These are phyloP conservation scores for Lasiurus borealis DNA, from an alignment of 2,113 vertebrate species.

Conservation along the genomic window DNA sequence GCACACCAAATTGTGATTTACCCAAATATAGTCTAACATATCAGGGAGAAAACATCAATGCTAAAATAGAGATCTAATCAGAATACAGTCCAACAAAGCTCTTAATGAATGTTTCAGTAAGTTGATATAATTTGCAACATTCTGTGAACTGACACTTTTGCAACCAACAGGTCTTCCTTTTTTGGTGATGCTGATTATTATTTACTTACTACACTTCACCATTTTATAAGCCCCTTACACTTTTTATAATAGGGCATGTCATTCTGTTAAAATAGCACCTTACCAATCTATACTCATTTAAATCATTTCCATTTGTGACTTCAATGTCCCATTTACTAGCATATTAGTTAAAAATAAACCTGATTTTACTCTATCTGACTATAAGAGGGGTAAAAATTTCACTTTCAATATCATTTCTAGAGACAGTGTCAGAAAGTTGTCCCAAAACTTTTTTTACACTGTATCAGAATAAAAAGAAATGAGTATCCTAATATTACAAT, in stretches of 20 bases:
- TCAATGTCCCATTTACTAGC: constrained; percentile 41
- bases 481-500: background rate
- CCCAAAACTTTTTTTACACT: background rate
- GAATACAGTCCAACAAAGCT: background rate
- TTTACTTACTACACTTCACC: background rate
- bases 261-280: constrained; percentile 20
- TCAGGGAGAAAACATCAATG: background rate
- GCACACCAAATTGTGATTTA: constrained; percentile 41
- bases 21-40: constrained; percentile 35
- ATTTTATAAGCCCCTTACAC: constrained; percentile 8
- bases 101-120: background rate
- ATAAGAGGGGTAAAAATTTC: constrained; percentile 13
- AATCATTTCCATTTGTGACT: constrained; percentile 57
- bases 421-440: constrained; percentile 19
- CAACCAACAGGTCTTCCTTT: constrained; percentile 29
- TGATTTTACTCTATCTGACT: constrained; percentile 14
- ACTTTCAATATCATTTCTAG: constrained; percentile 40
- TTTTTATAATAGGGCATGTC: background rate
- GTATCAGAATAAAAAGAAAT: background rate
- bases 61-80: constrained; percentile 25
- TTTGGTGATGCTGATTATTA: constrained; percentile 63
- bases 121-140: constrained; percentile 51
- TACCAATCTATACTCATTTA: constrained; percentile 11
- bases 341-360: constrained; percentile 66
- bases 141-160: constrained; percentile 68